Evolutionary conservation across 1,140 invertebrate genomes (phyloP).

Genomic region (Tetranychus cinnabarinus): DNA sequence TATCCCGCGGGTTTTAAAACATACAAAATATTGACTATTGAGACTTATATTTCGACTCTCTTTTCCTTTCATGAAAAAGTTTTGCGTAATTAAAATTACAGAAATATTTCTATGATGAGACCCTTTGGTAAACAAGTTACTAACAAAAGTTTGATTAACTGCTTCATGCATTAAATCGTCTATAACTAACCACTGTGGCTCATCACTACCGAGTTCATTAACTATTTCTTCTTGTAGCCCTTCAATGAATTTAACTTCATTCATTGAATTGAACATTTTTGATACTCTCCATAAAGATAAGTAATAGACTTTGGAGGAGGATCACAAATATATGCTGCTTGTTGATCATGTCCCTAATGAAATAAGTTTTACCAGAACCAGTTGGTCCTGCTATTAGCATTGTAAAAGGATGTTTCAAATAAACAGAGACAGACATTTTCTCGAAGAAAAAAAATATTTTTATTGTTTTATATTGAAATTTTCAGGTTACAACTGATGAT

Average conservation of each 20-base stretch:
- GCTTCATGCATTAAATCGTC: neutral
- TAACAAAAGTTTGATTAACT: neutral
- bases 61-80: neutral
- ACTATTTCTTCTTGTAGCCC: neutral
- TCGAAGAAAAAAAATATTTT: too few relatives aligned
- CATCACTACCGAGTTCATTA: neutral
- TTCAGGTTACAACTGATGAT: too few relatives aligned
- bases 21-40: neutral
- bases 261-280: neutral
- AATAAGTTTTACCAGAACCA: neutral
- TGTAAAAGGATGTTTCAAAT: neutral
- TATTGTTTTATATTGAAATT: too few relatives aligned
- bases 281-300: neutral
- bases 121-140: neutral
- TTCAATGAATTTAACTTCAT: neutral
- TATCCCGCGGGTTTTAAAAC: neutral
- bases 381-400: neutral
- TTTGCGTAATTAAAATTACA: neutral
- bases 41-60: neutral
- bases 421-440: neutral
- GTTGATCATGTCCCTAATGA: neutral
- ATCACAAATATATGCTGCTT: neutral
- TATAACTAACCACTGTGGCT: neutral
- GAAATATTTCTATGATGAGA: neutral
- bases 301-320: neutral